phyloP scores from a whole-genome alignment of 2,113 vertebrate genomes.

The Lepus timidus region DNA sequence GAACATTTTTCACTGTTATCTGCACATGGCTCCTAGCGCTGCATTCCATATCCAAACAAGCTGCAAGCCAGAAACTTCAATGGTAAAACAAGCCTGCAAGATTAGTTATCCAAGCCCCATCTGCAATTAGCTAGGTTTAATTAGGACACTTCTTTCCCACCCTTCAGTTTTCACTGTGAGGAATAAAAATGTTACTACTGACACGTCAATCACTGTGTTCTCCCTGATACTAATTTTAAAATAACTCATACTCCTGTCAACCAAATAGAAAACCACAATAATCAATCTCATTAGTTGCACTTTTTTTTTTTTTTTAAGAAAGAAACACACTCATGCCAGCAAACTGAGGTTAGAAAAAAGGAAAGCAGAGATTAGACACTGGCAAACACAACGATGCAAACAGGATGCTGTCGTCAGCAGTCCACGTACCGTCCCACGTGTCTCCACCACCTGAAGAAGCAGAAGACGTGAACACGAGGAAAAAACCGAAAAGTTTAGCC shows the following conservation, averaged over 20 bases:
- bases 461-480: constrained; percentile 84
- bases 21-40: not conserved
- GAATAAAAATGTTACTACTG: not conserved
- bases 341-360: constrained; percentile 84
- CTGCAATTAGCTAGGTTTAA: not conserved
- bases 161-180: not conserved
- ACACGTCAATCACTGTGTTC: not conserved
- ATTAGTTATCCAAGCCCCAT: not conserved
- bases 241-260: not conserved
- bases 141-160: not conserved
- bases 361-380: constrained; percentile 85
- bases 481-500: constrained; percentile 79
- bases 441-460: constrained; percentile 93
- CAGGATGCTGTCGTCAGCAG: constrained; percentile 79
- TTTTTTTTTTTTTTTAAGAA: not conserved
- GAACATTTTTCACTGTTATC: not conserved
- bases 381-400: constrained; percentile 81
- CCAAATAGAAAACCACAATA: constrained; percentile 20
- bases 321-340: constrained; percentile 88
- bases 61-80: not conserved
- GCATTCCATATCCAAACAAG: not conserved
- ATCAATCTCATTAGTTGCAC: constrained; percentile 19
- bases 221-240: not conserved
- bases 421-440: constrained; percentile 95
- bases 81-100: not conserved